Evolutionary conservation across 2,888 invertebrate genomes (phyloP).

Genomic region (Hesperia comma): DNA sequence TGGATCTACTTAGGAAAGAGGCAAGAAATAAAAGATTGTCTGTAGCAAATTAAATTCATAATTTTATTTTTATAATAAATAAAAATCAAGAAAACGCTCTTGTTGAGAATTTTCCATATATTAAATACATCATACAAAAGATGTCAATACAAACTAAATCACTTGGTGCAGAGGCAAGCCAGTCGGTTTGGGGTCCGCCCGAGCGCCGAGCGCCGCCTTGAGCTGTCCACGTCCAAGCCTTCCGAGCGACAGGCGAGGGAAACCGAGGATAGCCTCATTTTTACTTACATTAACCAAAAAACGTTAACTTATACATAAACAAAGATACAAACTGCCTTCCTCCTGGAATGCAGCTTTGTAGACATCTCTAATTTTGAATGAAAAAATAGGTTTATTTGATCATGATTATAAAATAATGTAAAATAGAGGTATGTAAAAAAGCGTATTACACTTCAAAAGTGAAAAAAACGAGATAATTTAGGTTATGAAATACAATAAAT

Average conservation of each 20-base stretch:
- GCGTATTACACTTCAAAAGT: conserved; percentile 81
- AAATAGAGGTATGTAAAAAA: conserved; percentile 81
- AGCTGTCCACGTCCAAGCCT: conserved; percentile 50
- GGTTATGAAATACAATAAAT: conserved; percentile 75
- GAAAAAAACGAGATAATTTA: conserved; percentile 77
- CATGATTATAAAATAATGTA: conserved; percentile 79
- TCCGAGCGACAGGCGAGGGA: conserved; percentile 71
- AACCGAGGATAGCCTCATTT: conserved; percentile 80
- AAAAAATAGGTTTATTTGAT: conserved; percentile 76
- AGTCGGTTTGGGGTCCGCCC: conserved; percentile 70
- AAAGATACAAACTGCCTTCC: conserved; percentile 74
- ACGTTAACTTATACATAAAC: conserved; percentile 70
- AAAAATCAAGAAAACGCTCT: conserved; percentile 81
- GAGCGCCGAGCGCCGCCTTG: conserved; percentile 54
- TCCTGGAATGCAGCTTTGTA: conserved; percentile 75
- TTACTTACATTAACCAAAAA: conserved; percentile 73
- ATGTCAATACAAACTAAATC: conserved; percentile 84
- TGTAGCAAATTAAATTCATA: conserved; percentile 83
- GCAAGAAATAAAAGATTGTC: conserved; percentile 46
- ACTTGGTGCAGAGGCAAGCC: conserved; percentile 85
- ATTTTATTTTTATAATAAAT: conserved; percentile 84
- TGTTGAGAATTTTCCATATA: conserved; percentile 78
- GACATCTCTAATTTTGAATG: conserved; percentile 67
- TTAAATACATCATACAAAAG: conserved; percentile 84
- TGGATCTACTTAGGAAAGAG: not conserved